phyloP scores from a whole-genome alignment of 2,113 vertebrate species.

The Pipra filicauda region DNA sequence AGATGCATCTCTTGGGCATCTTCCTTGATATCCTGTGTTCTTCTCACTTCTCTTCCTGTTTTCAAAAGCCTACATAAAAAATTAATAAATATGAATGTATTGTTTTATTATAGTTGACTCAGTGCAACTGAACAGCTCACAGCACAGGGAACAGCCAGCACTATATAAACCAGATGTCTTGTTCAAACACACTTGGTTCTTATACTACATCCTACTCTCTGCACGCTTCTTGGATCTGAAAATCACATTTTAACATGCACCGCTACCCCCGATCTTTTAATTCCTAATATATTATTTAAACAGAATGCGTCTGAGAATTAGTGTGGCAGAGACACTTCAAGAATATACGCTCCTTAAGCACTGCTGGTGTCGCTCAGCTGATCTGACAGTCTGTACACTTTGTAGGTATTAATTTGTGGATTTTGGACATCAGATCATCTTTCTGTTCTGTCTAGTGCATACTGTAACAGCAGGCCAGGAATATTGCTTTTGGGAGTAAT shows the following conservation, averaged over 20 bases:
- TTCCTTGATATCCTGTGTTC: background rate
- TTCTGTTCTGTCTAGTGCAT: background rate
- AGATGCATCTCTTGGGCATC: background rate
- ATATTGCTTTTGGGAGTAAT: background rate
- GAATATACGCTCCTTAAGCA: background rate
- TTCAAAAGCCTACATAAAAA: conserved; percentile 33
- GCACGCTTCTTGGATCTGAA: background rate
- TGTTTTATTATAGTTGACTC: conserved; percentile 45
- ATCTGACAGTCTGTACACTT: background rate
- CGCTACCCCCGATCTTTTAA: background rate
- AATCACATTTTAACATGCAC: background rate
- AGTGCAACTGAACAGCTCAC: background rate
- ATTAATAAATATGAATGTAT: conserved; percentile 33
- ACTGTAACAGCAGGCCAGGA: background rate
- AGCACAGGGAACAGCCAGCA: conserved; percentile 9
- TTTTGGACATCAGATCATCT: background rate
- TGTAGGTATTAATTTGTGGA: background rate
- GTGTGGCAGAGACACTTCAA: background rate
- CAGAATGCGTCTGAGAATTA: background rate
- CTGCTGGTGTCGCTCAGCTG: background rate
- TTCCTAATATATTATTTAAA: conserved; percentile 22
- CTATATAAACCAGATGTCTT: conserved; percentile 16
- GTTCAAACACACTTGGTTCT: background rate
- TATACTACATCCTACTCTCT: background rate
- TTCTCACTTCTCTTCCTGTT: conserved; percentile 15